Evolutionary conservation across 2,888 invertebrate genomes (phyloP), one percentile per base, ranked within the genome.

Genomic region (Epinotia nisella): DNA sequence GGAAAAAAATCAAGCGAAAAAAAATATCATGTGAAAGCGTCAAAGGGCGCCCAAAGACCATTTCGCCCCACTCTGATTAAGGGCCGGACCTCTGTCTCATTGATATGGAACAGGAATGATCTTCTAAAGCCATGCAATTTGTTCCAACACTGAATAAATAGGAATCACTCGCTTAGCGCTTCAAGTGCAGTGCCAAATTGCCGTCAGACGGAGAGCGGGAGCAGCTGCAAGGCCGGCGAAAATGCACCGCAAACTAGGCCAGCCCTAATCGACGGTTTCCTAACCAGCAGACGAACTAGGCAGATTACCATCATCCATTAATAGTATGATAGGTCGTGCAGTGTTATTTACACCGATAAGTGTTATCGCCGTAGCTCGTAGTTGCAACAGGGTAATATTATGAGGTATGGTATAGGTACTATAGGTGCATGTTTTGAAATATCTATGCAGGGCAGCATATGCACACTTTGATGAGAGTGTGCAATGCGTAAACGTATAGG

Each of bases 171-270:
- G 49, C n/a, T n/a, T 49, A 49, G 41, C 11, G 39, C 39, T 53
- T 19, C 55, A 24, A 56, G 24, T n/a, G 56, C 56, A 65, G 9
- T 35, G 39, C 41, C 65, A 66, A 55, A 41, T 41, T 21, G 13
- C 41, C 10, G 41, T 39, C n/a, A 35, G 35, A 35, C 35, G 35
- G 55, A 66, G 66, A 66, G 39, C 24, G 65, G 53, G 19, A 41
- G 74, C 77, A 81, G 82, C 80, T 73, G 56, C 79, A 89, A 90
- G 88, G 89, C 85, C 85, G 77, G 78, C 78, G 82, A 85, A 90
- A 90, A 89, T 88, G 83, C 84, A 85, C 79, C 81, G 78, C 76
- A 77, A 87, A 85, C 84, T 87, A 75, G 88, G 88, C 83, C 83
- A 86, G 82, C 78, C 41, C 68, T 68, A 73, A 59, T 53, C 68